A percentile compares a stretch with the other conserved stretches of the same genome.
Evolutionary conservation across 2,113 vertebrate species (phyloP).

Genomic region (Pterocles orientalis): DNA sequence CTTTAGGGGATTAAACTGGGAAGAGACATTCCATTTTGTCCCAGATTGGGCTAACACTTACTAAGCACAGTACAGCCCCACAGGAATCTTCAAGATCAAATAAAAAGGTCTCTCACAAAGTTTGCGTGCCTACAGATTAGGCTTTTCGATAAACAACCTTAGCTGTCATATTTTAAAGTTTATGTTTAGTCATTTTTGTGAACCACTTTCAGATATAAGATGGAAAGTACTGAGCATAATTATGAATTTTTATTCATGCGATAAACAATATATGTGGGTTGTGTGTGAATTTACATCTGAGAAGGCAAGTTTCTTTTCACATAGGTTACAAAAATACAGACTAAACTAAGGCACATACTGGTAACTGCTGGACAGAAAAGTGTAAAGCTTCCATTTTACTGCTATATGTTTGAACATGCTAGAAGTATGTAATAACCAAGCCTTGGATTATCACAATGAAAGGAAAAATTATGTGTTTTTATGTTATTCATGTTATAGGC

Average conservation of each 20-base stretch:
- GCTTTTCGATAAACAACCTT: background rate
- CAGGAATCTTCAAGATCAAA: background rate
- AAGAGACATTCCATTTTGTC: background rate
- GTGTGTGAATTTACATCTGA: background rate
- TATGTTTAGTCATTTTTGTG: background rate
- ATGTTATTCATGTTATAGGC: background rate
- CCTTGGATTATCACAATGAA: background rate
- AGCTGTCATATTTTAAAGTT: background rate
- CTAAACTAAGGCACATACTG: conserved; percentile 56
- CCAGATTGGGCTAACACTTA: background rate
- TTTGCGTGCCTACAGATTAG: background rate
- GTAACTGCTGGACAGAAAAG: conserved; percentile 74
- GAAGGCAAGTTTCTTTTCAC: background rate
- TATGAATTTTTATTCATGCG: background rate
- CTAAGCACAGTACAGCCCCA: background rate
- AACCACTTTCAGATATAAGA: background rate
- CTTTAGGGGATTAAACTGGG: background rate
- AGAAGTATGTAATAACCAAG: conserved; percentile 72
- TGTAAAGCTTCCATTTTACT: conserved; percentile 72
- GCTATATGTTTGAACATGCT: conserved; percentile 73
- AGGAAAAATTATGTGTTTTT: background rate
- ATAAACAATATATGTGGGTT: background rate
- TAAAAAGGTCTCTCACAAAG: background rate
- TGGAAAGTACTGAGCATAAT: background rate
- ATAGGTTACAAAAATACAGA: background rate